Percentiles rank a stretch among this genome's conserved stretches.
phyloP scores from a whole-genome alignment of 1,140 invertebrate species.

The Hesperophylax magnus region DNA sequence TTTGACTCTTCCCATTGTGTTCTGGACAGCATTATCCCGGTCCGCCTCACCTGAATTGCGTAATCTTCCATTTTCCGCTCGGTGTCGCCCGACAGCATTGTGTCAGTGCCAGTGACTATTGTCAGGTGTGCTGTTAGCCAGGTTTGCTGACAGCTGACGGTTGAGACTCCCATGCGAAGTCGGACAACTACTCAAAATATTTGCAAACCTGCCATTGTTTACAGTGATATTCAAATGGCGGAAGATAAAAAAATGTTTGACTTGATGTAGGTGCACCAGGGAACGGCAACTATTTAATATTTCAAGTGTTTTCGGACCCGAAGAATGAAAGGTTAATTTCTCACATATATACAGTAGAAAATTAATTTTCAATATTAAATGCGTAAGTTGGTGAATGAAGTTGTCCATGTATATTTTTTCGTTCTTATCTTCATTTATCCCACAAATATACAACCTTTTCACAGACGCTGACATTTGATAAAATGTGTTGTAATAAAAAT shows the following conservation, averaged over 20 bases:
- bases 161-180: slow-evolving; percentile 4
- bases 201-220: slow-evolving; percentile 53
- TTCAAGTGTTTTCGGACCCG: no score
- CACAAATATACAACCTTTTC: no score
- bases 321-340: no score
- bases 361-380: no score
- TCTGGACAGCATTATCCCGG: not conserved
- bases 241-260: not conserved
- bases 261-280: slow-evolving; percentile 11
- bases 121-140: not conserved
- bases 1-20: not conserved
- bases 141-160: not conserved
- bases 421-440: no score
- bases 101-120: not conserved
- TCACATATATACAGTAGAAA: no score
- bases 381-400: no score
- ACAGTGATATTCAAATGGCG: slow-evolving; percentile 27
- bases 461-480: no score
- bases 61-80: slow-evolving; percentile 8
- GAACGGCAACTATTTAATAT: not conserved
- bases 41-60: not conserved
- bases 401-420: no score
- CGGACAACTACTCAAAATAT: slow-evolving; percentile 43
- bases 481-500: no score
- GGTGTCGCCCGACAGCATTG: not conserved